A percentile compares a stretch with the other conserved stretches of the same genome.
Conservation (phyloP, 2,797 vertebrate genomes). For the Artibeus lituratus region DNA sequence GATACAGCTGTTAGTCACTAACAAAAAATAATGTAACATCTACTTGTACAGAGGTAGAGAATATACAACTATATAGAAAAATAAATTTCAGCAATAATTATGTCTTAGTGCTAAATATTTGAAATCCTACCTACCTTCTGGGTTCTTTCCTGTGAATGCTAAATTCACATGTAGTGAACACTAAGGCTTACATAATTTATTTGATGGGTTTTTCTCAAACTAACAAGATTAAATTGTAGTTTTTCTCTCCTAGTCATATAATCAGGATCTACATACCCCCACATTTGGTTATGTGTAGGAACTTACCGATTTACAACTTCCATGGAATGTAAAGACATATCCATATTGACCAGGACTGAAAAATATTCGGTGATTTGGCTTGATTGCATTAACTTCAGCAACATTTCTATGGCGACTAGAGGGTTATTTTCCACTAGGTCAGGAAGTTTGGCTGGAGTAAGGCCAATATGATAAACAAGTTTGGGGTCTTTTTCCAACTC, state of each 20-base stretch:
- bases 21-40: background rate
- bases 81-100: background rate
- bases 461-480: slow-evolving; percentile 97
- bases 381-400: slow-evolving; percentile 98
- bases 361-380: slow-evolving; percentile 99
- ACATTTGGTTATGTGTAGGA: background rate
- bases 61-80: background rate
- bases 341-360: slow-evolving; percentile 98
- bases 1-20: background rate
- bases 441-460: slow-evolving; percentile 95
- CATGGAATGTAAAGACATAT: slow-evolving; percentile 99
- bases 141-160: background rate
- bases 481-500: slow-evolving; percentile 98
- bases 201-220: background rate
- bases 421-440: slow-evolving; percentile 99
- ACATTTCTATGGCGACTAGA: slow-evolving; percentile 98
- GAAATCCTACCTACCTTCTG: background rate
- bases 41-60: background rate
- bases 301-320: slow-evolving; percentile 98
- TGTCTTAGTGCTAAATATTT: background rate
- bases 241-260: background rate
- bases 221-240: background rate
- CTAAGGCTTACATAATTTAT: background rate
- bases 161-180: background rate
- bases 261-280: background rate